Evolutionary conservation across 2,797 vertebrate species (phyloP).

Genomic region (Numenius phaeopus): DNA sequence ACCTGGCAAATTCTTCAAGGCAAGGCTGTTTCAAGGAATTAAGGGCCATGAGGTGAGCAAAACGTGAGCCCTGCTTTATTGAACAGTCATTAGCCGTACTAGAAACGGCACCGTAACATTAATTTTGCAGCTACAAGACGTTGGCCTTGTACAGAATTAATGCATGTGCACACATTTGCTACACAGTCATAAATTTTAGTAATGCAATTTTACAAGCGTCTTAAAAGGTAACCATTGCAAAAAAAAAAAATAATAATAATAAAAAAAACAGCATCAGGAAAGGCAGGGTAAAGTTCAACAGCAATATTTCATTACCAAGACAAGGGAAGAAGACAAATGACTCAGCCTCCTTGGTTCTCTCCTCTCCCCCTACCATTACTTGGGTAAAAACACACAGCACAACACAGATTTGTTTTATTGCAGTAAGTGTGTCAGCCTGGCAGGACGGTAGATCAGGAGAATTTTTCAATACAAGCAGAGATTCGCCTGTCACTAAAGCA

Average conservation of each 20-base stretch:
- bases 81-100: slow-evolving; percentile 20
- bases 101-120: background rate
- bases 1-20: background rate
- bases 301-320: slow-evolving; percentile 41
- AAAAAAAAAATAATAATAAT: background rate
- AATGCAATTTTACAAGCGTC: slow-evolving; percentile 8
- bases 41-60: background rate
- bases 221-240: background rate
- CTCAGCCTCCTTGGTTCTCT: background rate
- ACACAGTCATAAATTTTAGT: slow-evolving; percentile 25
- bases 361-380: background rate
- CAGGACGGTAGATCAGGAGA: background rate
- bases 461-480: background rate
- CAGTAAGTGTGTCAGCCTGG: background rate
- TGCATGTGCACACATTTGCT: background rate
- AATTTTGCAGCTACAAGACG: background rate
- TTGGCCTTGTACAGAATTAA: slow-evolving; percentile 15
- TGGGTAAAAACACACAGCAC: background rate
- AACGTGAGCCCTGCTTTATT: background rate
- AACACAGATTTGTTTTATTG: background rate
- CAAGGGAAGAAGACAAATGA: slow-evolving; percentile 17
- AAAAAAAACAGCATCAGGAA: background rate
- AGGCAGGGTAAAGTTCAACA: slow-evolving; percentile 28
- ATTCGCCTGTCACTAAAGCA: background rate
- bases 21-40: background rate